These are phyloP conservation scores for Hydra vulgaris DNA, from an alignment of 30 jellyfish, hydroid and myxozoan species.

Conservation along the genomic window DNA sequence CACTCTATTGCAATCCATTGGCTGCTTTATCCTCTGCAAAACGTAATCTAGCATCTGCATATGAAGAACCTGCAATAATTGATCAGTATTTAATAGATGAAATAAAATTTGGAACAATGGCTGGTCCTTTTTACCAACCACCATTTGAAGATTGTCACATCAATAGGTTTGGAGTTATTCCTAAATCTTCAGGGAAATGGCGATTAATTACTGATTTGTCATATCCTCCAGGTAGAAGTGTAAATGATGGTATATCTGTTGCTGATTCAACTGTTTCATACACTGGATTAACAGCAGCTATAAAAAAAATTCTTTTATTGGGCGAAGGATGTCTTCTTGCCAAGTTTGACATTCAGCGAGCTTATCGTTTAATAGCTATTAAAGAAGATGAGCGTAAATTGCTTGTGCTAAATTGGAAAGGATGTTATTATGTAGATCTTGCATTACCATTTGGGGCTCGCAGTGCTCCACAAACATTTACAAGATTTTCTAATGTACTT, in stretches of 20 bases:
- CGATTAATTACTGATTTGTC: conserved; percentile 49
- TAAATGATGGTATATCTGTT: conserved; percentile 29
- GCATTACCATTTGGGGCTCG: conserved; percentile 73
- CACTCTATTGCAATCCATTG: conserved; percentile 6
- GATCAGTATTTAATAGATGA: conserved; percentile 32
- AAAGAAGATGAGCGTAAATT: conserved; percentile 9
- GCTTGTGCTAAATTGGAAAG: conserved; percentile 49
- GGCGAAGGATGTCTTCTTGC: conserved; percentile 46
- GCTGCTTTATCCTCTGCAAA: conserved; percentile 14
- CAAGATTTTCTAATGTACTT: conserved; percentile 47
- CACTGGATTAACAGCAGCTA: conserved; percentile 46
- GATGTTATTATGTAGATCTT: conserved; percentile 37
- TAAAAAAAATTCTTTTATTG: conserved; percentile 8
- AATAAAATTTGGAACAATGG: conserved; percentile 29
- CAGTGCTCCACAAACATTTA: conserved; percentile 52
- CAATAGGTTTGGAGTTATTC: conserved; percentile 57
- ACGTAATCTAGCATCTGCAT: conserved; percentile 28
- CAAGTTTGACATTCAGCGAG: conserved; percentile 34
- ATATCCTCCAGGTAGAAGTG: conserved; percentile 33
- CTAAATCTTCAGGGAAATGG: conserved; percentile 43
- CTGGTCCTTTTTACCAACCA: conserved; percentile 44
- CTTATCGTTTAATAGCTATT: conserved; percentile 29
- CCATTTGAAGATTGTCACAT: conserved; percentile 36
- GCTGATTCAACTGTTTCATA: conserved; percentile 35
- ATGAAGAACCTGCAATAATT: conserved; percentile 17